Evolutionary conservation across 2,113 vertebrate genomes (phyloP).

Genomic region (Leucopsar rothschildi): DNA sequence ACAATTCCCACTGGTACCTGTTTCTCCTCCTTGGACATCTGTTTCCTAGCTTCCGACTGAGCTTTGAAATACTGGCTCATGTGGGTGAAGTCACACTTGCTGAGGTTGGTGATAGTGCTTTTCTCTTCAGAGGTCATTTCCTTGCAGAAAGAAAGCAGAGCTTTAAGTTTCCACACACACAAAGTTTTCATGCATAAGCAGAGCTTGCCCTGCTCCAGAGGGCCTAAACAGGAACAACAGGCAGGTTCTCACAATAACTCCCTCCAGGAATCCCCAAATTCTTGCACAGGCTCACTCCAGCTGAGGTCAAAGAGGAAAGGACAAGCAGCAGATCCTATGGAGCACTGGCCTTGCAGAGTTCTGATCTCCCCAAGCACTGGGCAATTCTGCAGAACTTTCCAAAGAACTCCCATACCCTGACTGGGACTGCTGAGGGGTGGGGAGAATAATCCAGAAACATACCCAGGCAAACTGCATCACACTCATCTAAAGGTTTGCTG

Average conservation of each 20-base stretch:
- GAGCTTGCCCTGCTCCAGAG: background rate
- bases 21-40: conserved; percentile 96
- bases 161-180: background rate
- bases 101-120: conserved; percentile 84
- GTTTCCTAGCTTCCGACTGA: conserved; percentile 91
- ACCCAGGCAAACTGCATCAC: background rate
- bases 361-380: background rate
- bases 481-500: background rate
- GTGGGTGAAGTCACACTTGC: conserved; percentile 92
- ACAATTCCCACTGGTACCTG: conserved; percentile 73
- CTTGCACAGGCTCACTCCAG: background rate
- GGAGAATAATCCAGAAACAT: background rate
- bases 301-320: background rate
- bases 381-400: background rate
- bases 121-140: conserved; percentile 96
- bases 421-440: background rate
- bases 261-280: background rate
- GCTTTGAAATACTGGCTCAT: conserved; percentile 94
- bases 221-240: background rate
- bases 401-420: background rate
- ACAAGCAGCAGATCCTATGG: background rate
- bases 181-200: background rate
- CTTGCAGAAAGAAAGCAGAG: conserved; percentile 65
- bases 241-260: background rate
- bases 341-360: background rate